Percentiles rank a stretch among this genome's conserved stretches.
phyloP scores from a whole-genome alignment of 2,797 vertebrate genomes.

The Nannoperca obscura region DNA sequence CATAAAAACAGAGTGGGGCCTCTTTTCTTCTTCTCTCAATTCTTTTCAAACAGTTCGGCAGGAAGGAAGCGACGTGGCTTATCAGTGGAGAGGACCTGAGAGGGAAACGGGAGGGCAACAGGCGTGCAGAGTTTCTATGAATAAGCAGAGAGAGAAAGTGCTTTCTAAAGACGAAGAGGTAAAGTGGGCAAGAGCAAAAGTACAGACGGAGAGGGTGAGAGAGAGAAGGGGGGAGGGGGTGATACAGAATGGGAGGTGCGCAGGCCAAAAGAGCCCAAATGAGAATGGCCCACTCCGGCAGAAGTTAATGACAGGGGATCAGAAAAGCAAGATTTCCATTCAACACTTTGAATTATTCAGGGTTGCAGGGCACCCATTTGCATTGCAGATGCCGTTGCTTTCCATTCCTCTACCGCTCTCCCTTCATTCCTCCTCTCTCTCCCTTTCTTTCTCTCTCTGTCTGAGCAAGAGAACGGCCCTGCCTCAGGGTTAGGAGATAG shows the following conservation, averaged over 20 bases:
- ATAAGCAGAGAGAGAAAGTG: slow-evolving; percentile 47
- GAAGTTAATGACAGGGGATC: slow-evolving; percentile 85
- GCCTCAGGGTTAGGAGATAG: slow-evolving; percentile 77
- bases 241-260: slow-evolving; percentile 56
- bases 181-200: slow-evolving; percentile 58
- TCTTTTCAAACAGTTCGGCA: slow-evolving; percentile 64
- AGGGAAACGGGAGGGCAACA: slow-evolving; percentile 65
- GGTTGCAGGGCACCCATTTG: slow-evolving; percentile 83
- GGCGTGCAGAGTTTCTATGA: slow-evolving; percentile 63
- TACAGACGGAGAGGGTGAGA: slow-evolving; percentile 40
- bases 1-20: slow-evolving; percentile 74
- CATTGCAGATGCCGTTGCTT: slow-evolving; percentile 82
- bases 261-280: slow-evolving; percentile 83
- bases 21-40: slow-evolving; percentile 68
- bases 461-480: slow-evolving; percentile 70
- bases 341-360: slow-evolving; percentile 87
- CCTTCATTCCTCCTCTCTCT: slow-evolving; percentile 39
- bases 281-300: slow-evolving; percentile 81
- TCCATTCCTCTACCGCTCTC: slow-evolving; percentile 66
- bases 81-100: slow-evolving; percentile 71
- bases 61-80: slow-evolving; percentile 70
- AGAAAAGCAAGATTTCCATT: slow-evolving; percentile 85
- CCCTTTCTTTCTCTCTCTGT: slow-evolving; percentile 31
- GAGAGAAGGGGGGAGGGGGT: not conserved
- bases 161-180: slow-evolving; percentile 56